Evolutionary conservation across 2,797 vertebrate species (phyloP).

Genomic region (Thamnophis elegans): DNA sequence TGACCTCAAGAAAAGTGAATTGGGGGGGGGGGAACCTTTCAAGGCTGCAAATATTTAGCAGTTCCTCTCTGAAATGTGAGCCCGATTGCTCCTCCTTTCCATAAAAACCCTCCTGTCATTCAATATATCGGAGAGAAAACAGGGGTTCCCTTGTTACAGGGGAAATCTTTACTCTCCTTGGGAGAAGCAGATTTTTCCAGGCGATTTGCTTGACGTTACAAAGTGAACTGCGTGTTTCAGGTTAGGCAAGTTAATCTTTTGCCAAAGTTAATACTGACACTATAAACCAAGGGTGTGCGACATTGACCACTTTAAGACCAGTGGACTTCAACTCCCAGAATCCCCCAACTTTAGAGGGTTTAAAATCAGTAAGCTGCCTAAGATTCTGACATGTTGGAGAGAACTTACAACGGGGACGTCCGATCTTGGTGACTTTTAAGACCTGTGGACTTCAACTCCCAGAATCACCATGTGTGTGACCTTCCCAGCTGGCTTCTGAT

Average conservation of each 20-base stretch:
- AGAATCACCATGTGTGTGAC: neutral
- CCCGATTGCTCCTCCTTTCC: neutral
- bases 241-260: neutral
- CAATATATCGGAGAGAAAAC: neutral
- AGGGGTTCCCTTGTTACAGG: neutral
- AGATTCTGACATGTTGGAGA: too few relatives aligned
- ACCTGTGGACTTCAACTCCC: neutral
- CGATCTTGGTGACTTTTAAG: too few relatives aligned
- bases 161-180: neutral
- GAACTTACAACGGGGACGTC: too few relatives aligned
- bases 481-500: too few relatives aligned
- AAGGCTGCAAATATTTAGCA: neutral
- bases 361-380: too few relatives aligned
- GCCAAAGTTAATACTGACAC: neutral
- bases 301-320: neutral
- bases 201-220: neutral
- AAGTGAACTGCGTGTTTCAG: neutral
- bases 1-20: neutral
- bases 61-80: neutral
- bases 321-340: neutral
- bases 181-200: neutral
- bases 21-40: fast-evolving
- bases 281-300: neutral
- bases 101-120: neutral
- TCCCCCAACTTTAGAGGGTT: neutral